A percentile compares a stretch with the other conserved stretches of the same genome.
Evolutionary conservation across 2,797 vertebrate genomes (phyloP).

Genomic region (Cynopterus sphinx): DNA sequence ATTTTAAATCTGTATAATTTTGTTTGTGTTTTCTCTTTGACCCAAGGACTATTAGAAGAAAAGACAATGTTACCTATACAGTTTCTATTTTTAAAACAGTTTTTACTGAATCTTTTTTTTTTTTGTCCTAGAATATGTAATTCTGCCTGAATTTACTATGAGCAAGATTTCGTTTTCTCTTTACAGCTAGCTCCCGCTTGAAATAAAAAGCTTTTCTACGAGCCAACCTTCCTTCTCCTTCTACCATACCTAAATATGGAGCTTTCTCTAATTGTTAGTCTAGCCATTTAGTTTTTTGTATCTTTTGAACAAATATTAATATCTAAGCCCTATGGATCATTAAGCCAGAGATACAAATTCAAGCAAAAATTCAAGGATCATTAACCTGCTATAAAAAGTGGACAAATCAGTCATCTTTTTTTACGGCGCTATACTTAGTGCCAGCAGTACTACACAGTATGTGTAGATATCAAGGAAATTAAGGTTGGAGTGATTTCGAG

Average conservation of each 20-base stretch:
- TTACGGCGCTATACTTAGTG: neutral
- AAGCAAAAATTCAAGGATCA: neutral
- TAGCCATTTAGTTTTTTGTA: neutral
- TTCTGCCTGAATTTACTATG: neutral
- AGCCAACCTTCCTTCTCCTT: neutral
- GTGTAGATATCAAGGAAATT: neutral
- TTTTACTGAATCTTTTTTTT: neutral
- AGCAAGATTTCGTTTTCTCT: neutral
- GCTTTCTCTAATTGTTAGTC: neutral
- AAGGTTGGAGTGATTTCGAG: neutral
- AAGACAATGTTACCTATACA: neutral
- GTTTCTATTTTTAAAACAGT: neutral
- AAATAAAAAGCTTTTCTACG: conserved; percentile 4
- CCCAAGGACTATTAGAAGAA: conserved; percentile 1
- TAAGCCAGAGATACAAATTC: conserved; percentile 14
- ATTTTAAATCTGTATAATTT: conserved; percentile 24
- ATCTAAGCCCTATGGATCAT: neutral
- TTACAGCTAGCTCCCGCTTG: neutral
- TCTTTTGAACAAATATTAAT: neutral
- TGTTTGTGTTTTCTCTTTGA: conserved; percentile 37
- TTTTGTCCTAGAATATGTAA: neutral
- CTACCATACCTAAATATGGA: neutral
- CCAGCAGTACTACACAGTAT: neutral
- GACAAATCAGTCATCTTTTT: neutral
- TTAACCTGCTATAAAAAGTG: neutral